Evolutionary conservation across 1,140 invertebrate genomes (phyloP), one percentile per base, ranked within the genome.

Genomic region (Polyergus mexicanus): DNA sequence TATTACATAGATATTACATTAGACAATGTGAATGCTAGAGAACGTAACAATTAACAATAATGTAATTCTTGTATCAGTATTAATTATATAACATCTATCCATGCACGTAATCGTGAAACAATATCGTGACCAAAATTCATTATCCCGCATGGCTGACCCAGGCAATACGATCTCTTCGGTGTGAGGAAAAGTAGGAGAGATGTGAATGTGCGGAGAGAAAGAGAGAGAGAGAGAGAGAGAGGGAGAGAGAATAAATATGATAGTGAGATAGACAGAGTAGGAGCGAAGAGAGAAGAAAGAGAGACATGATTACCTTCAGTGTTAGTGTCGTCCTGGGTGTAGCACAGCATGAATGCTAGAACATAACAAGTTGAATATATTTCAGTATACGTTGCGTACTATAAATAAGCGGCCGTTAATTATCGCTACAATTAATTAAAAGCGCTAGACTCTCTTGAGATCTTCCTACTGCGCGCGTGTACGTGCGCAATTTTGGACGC

Each of bases 301-400:
- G 75, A 88, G 83, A 91, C 63, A 78, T 93, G 91, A 92, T 94
- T 97, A 98, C 98, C 98, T 97, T 98, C 97, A 91, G 97, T 96
- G 95, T 97, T 97, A 91, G 97, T 96, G 95, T 98, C 97, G 95
- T 98, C 98, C 96, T 98, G 97, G 92, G 97, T 98, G 96, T 98
- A 98, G 96, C 98, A 98, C 95, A 98, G 96, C 97, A 98, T 98
- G 96, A 98, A 98, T 95, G 97, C 97, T 98, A 96, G 90, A 97
- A 97, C 95, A 96, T 95, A 96, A 96, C 95, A 95, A 95, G 90
- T 94, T 91, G 72, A 87, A 86, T 90, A 69, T 22, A 91, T 89
- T 90, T 92, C 87, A 92, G 89, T 92, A 84, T 85, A 86, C 88
- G 84, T 90, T 84, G 85, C 80, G 84, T 85, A 87, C 83, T 95